phyloP scores from a whole-genome alignment of 2,797 vertebrate genomes.

The Esox masquinongy region DNA sequence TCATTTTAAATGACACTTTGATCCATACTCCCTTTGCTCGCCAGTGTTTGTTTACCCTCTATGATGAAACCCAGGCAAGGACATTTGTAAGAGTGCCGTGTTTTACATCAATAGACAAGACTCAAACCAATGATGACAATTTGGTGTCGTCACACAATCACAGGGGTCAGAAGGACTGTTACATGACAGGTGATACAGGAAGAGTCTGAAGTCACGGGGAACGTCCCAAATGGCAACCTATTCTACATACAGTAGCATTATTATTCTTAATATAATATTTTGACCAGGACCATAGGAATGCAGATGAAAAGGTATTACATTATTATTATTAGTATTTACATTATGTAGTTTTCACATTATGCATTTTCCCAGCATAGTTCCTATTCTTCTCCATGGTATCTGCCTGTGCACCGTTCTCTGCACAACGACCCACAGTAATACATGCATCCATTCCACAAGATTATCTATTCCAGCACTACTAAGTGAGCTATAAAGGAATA shows the following conservation, averaged over 20 bases:
- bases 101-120: conserved; percentile 55
- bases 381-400: too few relatives aligned
- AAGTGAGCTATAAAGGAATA: too few relatives aligned
- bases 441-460: too few relatives aligned
- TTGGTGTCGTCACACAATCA: conserved; percentile 37
- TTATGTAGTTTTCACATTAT: too few relatives aligned
- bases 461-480: too few relatives aligned
- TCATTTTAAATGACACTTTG: conserved; percentile 77
- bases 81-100: conserved; percentile 63
- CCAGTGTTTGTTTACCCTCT: conserved; percentile 64
- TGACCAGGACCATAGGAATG: neutral
- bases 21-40: conserved; percentile 53
- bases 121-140: conserved; percentile 47
- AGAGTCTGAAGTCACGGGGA: neutral
- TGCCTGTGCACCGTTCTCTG: too few relatives aligned
- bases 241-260: neutral
- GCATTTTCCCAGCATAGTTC: too few relatives aligned
- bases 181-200: conserved; percentile 28
- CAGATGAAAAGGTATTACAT: neutral
- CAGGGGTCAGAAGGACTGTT: conserved; percentile 30
- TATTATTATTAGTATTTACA: neutral
- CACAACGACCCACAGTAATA: too few relatives aligned
- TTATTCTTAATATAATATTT: too few relatives aligned
- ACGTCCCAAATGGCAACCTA: neutral
- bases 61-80: conserved; percentile 72